A percentile compares a stretch with the other conserved stretches of the same genome.
Conservation (phyloP, 2,888 invertebrate species). For the Tetrapedia diversipes region DNA sequence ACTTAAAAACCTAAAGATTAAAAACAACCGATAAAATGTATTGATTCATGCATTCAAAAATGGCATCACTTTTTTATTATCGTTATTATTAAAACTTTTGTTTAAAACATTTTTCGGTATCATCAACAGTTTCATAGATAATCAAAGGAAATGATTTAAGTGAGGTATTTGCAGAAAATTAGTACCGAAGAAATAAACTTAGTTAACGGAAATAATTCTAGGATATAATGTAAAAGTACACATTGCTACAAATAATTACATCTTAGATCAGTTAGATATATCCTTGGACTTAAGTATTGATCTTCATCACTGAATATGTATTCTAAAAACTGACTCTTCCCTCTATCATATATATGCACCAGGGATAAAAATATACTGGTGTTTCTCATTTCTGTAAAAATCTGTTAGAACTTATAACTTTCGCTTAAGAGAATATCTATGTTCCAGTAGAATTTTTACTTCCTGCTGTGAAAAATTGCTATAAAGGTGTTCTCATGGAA, state of each 20-base stretch:
- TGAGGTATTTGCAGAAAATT: no score
- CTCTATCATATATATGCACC: neutral
- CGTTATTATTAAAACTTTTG: no score
- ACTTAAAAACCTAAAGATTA: no score
- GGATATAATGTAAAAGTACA: neutral
- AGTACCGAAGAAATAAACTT: neutral
- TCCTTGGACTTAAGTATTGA: slow-evolving; percentile 45
- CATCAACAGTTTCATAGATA: no score
- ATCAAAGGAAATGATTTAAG: no score
- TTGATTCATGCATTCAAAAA: no score
- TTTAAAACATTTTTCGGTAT: no score
- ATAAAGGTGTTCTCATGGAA: neutral
- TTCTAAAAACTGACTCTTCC: slow-evolving; percentile 28
- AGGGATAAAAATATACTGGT: no score
- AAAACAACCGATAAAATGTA: no score
- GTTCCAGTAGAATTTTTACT: neutral
- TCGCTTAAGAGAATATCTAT: neutral
- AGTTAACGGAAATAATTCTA: neutral
- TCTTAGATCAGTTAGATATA: slow-evolving; percentile 5
- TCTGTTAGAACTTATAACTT: neutral
- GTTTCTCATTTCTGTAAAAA: no score
- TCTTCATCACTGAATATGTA: slow-evolving; percentile 29
- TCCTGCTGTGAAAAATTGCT: neutral
- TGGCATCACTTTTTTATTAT: no score
- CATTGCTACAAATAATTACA: neutral